Conservation (phyloP, 2,888 invertebrate species). For the Eupithecia inturbata region DNA sequence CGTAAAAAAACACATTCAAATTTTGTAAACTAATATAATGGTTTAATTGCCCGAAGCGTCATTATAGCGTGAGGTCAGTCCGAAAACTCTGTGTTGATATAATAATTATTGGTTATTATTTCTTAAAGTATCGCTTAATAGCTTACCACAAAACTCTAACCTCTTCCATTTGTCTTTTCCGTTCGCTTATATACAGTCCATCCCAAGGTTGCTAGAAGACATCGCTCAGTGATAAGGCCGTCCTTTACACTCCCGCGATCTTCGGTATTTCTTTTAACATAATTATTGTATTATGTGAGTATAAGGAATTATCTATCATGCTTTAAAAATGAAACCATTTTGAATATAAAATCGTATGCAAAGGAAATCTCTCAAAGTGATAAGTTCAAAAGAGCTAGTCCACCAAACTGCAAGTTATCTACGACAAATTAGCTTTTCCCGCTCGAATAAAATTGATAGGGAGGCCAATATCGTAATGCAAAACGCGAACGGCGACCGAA, state of each 20-base stretch:
- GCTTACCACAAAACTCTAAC: neutral
- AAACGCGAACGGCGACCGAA: slow-evolving; percentile 61
- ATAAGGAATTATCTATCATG: too few relatives aligned
- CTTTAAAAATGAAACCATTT: neutral
- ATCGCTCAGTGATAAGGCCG: too few relatives aligned
- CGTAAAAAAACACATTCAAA: neutral
- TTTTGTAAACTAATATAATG: neutral
- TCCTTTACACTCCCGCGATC: too few relatives aligned
- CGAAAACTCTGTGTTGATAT: neutral
- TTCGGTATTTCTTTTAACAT: too few relatives aligned
- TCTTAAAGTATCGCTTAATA: neutral
- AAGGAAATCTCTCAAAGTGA: neutral
- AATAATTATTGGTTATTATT: neutral
- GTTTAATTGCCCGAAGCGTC: neutral
- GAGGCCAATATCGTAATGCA: slow-evolving; percentile 78
- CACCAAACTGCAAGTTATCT: slow-evolving; percentile 43
- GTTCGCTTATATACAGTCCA: too few relatives aligned
- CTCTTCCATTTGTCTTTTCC: neutral
- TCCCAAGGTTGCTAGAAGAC: too few relatives aligned
- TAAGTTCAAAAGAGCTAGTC: neutral
- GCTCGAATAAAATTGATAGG: slow-evolving; percentile 71
- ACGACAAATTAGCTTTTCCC: slow-evolving; percentile 55
- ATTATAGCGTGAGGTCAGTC: neutral
- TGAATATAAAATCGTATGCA: neutral
- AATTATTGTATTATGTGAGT: too few relatives aligned